These are phyloP conservation scores for Polydesmus complanatus DNA, from an alignment of 2,888 invertebrate species.

Conservation along the genomic window DNA sequence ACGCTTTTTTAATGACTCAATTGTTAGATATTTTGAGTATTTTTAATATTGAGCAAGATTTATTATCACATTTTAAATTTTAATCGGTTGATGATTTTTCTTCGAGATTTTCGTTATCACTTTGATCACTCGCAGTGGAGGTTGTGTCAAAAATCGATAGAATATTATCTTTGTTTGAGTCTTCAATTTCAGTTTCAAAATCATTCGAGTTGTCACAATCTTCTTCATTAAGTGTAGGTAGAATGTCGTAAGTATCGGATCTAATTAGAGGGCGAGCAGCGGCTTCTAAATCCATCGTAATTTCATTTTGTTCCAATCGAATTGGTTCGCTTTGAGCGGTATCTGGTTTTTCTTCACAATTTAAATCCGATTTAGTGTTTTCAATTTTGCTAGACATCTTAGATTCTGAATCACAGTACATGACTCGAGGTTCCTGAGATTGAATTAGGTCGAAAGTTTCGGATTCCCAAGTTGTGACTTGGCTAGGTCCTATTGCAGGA, in stretches of 20 bases:
- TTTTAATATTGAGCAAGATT: no score
- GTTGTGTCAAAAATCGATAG: not conserved
- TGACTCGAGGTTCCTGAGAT: no score
- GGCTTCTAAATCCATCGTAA: not conserved
- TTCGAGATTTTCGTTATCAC: not conserved
- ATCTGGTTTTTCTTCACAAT: not conserved
- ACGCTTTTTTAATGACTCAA: no score
- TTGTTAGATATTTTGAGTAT: no score
- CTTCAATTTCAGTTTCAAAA: not conserved
- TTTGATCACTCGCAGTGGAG: not conserved
- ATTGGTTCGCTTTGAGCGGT: not conserved
- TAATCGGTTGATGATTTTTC: not conserved
- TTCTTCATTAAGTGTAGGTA: slow-evolving; percentile 6
- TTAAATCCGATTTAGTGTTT: not conserved
- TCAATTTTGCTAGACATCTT: not conserved
- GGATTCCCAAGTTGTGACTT: no score
- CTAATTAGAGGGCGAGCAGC: slow-evolving; percentile 7
- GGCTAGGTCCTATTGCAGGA: not conserved
- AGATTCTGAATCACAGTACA: no score
- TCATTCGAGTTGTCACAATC: slow-evolving; percentile 5
- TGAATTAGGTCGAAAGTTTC: no score
- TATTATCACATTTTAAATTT: no score
- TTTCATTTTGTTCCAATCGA: no score
- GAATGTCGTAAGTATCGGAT: slow-evolving; percentile 15
- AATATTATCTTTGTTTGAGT: not conserved